A percentile compares a stretch with the other conserved stretches of the same genome.
Conservation (phyloP, 1,140 invertebrate genomes). For the Rhopalosiphum maidis region DNA sequence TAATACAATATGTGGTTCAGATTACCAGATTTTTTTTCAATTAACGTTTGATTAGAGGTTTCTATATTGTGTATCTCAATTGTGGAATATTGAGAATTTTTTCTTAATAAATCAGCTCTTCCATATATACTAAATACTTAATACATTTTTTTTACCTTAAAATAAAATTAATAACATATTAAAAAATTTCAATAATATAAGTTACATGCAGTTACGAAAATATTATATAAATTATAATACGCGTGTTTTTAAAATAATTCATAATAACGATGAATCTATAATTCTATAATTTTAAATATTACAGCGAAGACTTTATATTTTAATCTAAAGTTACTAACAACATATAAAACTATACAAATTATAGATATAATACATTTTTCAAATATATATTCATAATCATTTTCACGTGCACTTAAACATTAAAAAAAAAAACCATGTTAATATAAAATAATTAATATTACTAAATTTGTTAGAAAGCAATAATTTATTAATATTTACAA, state of each 20-base stretch:
- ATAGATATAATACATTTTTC: neutral
- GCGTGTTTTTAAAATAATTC: neutral
- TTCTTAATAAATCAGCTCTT: neutral
- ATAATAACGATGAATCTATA: neutral
- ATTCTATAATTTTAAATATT: neutral
- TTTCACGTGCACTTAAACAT: neutral
- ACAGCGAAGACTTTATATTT: neutral
- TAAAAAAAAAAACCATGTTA: neutral
- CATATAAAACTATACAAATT: neutral
- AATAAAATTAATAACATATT: neutral
- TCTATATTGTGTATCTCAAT: neutral
- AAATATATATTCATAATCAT: neutral
- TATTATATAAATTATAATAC: neutral
- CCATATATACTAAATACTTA: neutral
- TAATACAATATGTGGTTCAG: neutral
- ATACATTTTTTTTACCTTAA: neutral
- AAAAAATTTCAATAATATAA: neutral
- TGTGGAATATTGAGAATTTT: neutral
- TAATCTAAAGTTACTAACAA: neutral
- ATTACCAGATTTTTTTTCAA: neutral
- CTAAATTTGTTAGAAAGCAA: neutral
- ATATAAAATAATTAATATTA: neutral
- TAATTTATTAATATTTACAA: neutral
- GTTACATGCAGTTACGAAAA: neutral
- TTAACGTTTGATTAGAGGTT: neutral